These are phyloP conservation scores for Carcinoscorpius rotundicauda DNA, from an alignment of 1,140 invertebrate species.

Conservation along the genomic window DNA sequence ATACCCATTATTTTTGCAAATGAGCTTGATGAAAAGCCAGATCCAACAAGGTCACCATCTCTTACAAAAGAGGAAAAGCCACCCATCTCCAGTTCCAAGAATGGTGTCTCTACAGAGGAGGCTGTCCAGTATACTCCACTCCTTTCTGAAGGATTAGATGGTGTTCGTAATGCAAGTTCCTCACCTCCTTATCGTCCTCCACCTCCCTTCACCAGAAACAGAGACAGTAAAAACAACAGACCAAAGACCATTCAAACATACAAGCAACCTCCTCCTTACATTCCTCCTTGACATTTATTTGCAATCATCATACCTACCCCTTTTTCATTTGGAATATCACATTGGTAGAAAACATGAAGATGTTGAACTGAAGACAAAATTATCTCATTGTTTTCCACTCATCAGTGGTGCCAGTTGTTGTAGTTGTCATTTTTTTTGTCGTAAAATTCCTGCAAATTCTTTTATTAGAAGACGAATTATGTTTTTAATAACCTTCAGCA, in stretches of 20 bases:
- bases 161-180: too few species aligned
- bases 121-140: slow-evolving; percentile 12
- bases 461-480: too few species aligned
- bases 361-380: too few species aligned
- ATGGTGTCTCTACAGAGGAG: not conserved
- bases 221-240: slow-evolving; percentile 11
- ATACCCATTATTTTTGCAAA: slow-evolving; percentile 86
- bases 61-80: slow-evolving; percentile 88
- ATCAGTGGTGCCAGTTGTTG: too few species aligned
- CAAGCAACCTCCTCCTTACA: slow-evolving; percentile 15
- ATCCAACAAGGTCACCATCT: slow-evolving; percentile 71
- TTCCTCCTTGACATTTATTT: slow-evolving; percentile 13
- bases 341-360: too few species aligned
- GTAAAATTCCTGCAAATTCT: too few species aligned
- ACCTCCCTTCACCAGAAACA: not conserved
- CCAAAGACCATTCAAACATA: slow-evolving; percentile 16
- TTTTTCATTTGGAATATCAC: too few species aligned
- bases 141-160: slow-evolving; percentile 8
- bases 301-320: too few species aligned
- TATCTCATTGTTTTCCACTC: too few species aligned
- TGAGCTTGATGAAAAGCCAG: slow-evolving; percentile 79
- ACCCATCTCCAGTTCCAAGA: slow-evolving; percentile 46
- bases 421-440: too few species aligned
- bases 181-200: too few species aligned
- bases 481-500: too few species aligned